Percentiles rank a stretch among this genome's conserved stretches.
phyloP scores from a whole-genome alignment of 2,888 invertebrate species.

The Andrena hattorfiana region DNA sequence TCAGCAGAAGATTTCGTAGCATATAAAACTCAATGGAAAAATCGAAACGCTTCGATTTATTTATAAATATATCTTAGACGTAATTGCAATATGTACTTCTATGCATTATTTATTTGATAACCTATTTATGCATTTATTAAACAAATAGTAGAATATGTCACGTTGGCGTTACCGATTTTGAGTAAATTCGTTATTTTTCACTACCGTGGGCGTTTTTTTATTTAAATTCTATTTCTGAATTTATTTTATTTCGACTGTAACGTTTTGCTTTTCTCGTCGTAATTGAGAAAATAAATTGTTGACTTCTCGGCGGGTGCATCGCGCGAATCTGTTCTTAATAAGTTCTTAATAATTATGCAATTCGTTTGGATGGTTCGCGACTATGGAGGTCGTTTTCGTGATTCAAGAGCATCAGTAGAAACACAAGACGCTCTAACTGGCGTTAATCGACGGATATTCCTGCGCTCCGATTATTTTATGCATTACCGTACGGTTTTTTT shows the following conservation, averaged over 20 bases:
- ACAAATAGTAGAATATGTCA: no score
- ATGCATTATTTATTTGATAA: no score
- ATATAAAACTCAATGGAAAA: background rate
- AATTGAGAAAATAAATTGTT: background rate
- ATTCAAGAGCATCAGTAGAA: slow-evolving; percentile 18
- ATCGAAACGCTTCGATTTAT: no score
- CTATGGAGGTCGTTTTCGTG: slow-evolving; percentile 40
- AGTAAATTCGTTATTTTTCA: no score
- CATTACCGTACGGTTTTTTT: slow-evolving; percentile 29
- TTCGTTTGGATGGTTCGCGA: slow-evolving; percentile 21
- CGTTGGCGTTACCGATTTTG: no score
- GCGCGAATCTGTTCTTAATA: background rate
- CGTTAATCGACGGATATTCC: slow-evolving; percentile 47
- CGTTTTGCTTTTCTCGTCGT: background rate
- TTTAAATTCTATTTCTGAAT: background rate
- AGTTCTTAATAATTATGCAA: slow-evolving; percentile 1
- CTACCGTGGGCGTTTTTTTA: no score
- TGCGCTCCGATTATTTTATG: slow-evolving; percentile 55
- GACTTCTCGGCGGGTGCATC: background rate
- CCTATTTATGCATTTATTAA: no score
- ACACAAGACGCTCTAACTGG: slow-evolving; percentile 41
- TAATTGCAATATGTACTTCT: no score
- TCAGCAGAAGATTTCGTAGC: background rate
- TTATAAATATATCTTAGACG: no score
- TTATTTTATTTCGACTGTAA: background rate